Base-by-base conservation (phyloP, 1,140 invertebrate genomes). In the Drosophila melanica region DNA sequence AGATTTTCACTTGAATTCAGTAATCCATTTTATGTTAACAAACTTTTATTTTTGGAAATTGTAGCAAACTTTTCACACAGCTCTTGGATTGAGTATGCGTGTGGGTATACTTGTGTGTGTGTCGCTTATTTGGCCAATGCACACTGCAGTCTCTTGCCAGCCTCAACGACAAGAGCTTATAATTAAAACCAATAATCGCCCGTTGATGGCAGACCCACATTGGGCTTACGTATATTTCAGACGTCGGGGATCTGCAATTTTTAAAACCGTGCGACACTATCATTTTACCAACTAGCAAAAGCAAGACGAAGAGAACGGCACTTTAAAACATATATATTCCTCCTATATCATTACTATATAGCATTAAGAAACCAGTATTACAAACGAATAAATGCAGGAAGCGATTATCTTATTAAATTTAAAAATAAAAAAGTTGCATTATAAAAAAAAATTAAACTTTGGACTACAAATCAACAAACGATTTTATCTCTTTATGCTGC, bases 141-240 rank as follows among this genome's bases (percentile, higher is more conserved):
- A 44, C 51, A 37, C 30, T 37, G 50, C 60, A 27, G 16, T 18
- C 23, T 12, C 50, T 39, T 23, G 23, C n/a, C 48, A 35, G 35
- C 30, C 14, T 7, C 39, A 33, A 8, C 51, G 48, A 27, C 39
- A 45, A 27, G 47, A 42, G 23, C 58, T 79, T 64, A 86, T 86
- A 85, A 86, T 77, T 74, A 69, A 77, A 74, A 62, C 60, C 77
- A 47, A 70, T 86, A 85, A 84, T 77, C 51, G 55, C 20, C 47
- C 73, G 27, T 48, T 79, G 64, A 68, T 77, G 68, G 37, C 44
- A 63, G 39, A 39, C 44, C 30, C 45, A 37, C 37, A 44, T 45
- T 44, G 30, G 23, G 18, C 14, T 41, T 10, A 20, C 8, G 55
- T 57, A 39, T 57, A 18, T 20, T 11, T 41, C n/a, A 14, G n/a